Percentiles rank a stretch among this genome's conserved stretches.
These are phyloP conservation scores for Drosophila trichaetosa DNA, from an alignment of 2,888 invertebrate genomes.

Conservation along the genomic window DNA sequence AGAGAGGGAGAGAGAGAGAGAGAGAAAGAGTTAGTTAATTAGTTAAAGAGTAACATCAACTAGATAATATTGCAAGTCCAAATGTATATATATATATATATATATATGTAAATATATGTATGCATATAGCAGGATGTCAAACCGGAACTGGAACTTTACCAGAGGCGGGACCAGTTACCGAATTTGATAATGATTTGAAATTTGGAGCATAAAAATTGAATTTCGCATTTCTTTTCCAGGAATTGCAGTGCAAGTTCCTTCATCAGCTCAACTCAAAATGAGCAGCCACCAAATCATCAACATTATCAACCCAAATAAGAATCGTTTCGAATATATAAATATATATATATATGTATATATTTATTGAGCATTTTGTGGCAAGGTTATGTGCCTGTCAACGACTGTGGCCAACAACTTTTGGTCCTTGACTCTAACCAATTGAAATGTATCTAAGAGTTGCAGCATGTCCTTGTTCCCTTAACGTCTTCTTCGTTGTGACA, in stretches of 20 bases:
- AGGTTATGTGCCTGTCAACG: neutral
- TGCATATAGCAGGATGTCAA: neutral
- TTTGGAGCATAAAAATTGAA: neutral
- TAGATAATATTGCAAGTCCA: neutral
- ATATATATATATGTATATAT: neutral
- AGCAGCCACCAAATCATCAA: neutral
- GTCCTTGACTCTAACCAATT: constrained; percentile 23
- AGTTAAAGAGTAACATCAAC: neutral
- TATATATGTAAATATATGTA: no score
- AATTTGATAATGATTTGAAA: neutral
- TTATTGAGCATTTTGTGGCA: neutral
- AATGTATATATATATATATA: neutral
- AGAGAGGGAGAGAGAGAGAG: neutral
- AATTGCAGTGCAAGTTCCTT: neutral
- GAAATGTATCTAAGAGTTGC: neutral
- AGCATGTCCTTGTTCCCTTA: neutral
- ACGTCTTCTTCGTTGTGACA: constrained; percentile 16
- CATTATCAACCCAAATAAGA: neutral
- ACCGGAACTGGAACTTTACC: neutral
- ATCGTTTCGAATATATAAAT: neutral
- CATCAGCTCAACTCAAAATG: neutral
- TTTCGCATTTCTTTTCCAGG: neutral
- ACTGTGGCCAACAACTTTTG: neutral
- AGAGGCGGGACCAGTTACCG: neutral
- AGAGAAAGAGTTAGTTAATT: neutral